Evolutionary conservation across 1,140 invertebrate genomes (phyloP).

Genomic region (Sweltsa coloradensis): DNA sequence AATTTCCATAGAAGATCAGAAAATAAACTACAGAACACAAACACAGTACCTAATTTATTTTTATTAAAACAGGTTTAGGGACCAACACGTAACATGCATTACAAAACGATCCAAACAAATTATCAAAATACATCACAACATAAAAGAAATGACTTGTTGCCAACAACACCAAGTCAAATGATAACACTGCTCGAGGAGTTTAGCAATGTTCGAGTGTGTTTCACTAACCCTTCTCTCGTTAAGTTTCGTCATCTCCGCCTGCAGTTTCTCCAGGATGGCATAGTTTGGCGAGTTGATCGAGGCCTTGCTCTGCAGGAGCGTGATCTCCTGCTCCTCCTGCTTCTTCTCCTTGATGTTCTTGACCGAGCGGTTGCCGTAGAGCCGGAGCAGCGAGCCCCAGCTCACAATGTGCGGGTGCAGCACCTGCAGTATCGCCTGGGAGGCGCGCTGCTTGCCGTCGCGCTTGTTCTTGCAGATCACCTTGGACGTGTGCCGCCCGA

Average conservation of each 20-base stretch:
- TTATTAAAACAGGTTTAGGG: too few relatives aligned
- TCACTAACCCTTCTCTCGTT: constrained; percentile 29
- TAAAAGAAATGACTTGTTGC: neutral
- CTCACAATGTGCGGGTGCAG: constrained; percentile 85
- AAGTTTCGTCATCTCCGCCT: constrained; percentile 77
- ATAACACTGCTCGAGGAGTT: constrained; percentile 17
- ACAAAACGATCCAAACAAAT: too few relatives aligned
- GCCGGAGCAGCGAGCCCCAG: constrained; percentile 86
- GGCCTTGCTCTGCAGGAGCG: constrained; percentile 77
- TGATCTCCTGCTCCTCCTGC: constrained; percentile 88
- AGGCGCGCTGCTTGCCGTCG: constrained; percentile 93
- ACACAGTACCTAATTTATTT: too few relatives aligned
- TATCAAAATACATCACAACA: too few relatives aligned
- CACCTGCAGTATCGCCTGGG: constrained; percentile 85
- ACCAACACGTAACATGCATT: too few relatives aligned
- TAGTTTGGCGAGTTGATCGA: constrained; percentile 85
- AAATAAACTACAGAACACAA: too few relatives aligned
- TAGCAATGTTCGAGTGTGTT: neutral
- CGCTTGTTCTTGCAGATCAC: constrained; percentile 89
- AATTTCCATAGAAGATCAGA: too few relatives aligned
- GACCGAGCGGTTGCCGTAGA: constrained; percentile 87
- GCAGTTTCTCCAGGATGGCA: constrained; percentile 83
- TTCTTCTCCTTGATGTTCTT: constrained; percentile 92
- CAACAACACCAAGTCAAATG: constrained; percentile 31
- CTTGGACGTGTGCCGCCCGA: constrained; percentile 82